Evolutionary conservation across 1,140 invertebrate genomes (phyloP), one percentile per base, ranked within the genome.

Genomic region (Amyelois transitella): DNA sequence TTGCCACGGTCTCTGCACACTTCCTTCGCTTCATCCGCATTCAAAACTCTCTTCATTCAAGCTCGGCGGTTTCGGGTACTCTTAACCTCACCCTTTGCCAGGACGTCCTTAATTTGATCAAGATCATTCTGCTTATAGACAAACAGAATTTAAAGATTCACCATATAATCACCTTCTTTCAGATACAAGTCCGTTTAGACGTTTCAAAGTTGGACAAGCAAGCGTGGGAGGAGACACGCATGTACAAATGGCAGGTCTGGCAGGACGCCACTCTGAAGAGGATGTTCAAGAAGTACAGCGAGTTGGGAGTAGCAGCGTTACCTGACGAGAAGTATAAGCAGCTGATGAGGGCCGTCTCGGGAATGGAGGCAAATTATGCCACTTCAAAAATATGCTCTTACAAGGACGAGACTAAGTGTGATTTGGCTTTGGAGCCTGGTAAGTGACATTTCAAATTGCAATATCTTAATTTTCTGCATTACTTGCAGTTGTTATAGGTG

Each of bases 311-410:
- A 0, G 85, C 94, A 0, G 94, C 93, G 0, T 84, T 97, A 43
- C 89, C 92, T 0, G 91, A 94, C 69, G 90, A 93, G 32, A 91
- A 91, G 55, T 91, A 90, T 58, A 90, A 89, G 53, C 77, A 93
- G 68, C 90, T 93, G 24, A 90, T 93, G 68, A 89, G 91, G 55
- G 89, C 92, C 0, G 85, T 93, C 12, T 92, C 91, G 6, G 90
- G 92, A 17, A 96, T 97, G 95, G 90, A 95, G 71, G 91, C 90
- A 0, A 93, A 94, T 55, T 97, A 95, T 66, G 92, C 94, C 2
- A 96, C 92, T 12, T 92, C 95, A 0, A 96, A 95, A 84, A 92
- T 97, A 18, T 96, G 94, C 71, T 91, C 92, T 51, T 94, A 88
- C 64, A 91, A 91, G 25, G 85, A 95, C 64, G 63, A 62, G 0